Base-by-base conservation (phyloP, 2,113 vertebrate genomes). In the Gorilla gorilla region DNA sequence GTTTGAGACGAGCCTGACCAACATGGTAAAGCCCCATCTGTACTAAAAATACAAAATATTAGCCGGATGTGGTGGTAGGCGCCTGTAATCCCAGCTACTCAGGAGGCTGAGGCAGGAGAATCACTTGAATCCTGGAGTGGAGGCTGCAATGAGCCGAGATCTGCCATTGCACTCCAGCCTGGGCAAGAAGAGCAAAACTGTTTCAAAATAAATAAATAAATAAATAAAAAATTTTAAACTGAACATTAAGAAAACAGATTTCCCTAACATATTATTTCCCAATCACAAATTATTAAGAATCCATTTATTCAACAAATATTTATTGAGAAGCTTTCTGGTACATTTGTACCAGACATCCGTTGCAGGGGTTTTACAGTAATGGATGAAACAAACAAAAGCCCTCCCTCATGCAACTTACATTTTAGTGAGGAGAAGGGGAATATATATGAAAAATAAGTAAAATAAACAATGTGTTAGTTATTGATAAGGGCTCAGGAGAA, bases 171-270 rank as follows among this genome's bases (percentile, higher is more conserved):
- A 64, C 27, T 64, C 11, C 5, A 64, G 61, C 27, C 27, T 64
- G 61, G 61, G 27, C 27, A 64, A 14, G 12, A 64, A 64, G 5
- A 64, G 5, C 61, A 64, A 30, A 30, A 64, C 11, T 64, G 17
- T 55, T 55, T 18, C 52, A 55, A 64, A 30, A 0, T 30, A 64
- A 61, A 5, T 64, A 59, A 59, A 59, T 59, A 64, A 64, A 64
- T 64, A 64, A 14, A 64, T 64, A 64, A 59, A 59, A 35, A 10
- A 40, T 57, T 91, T 88, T 38, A 76, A 85, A 61, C 14, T 45
- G 32, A 75, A 48, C 30, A 66, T 14, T 45, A 88, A 95, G 57
- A 96, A 92, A 82, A 64, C 20, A 66, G 17, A 90, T 82, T 45
- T 75, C 59, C n/a, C 70, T 52, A 66, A 57, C 66, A 30, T 64